phyloP scores from a whole-genome alignment of 2,113 vertebrate species.

The Thryonomys swinderianus region DNA sequence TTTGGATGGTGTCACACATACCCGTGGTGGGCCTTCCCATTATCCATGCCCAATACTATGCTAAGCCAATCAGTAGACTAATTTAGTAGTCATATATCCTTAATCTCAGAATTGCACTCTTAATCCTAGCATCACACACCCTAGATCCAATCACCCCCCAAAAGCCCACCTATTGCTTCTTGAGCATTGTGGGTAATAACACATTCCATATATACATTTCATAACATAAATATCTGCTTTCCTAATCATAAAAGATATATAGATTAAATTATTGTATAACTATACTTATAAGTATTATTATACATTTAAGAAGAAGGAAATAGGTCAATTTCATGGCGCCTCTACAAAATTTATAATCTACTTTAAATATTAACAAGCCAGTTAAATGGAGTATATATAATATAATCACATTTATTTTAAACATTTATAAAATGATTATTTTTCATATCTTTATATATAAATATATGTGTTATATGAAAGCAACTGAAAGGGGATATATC shows the following conservation, averaged over 20 bases:
- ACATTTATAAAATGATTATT: not conserved
- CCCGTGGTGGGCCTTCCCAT: not conserved
- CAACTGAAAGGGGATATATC: not conserved
- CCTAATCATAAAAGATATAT: not conserved
- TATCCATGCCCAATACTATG: not conserved
- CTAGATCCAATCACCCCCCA: not conserved
- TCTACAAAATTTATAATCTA: not conserved
- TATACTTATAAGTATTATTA: not conserved
- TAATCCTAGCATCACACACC: not conserved
- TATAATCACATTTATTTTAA: constrained; percentile 7
- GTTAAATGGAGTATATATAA: not conserved
- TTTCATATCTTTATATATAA: not conserved
- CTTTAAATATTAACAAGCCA: constrained; percentile 31
- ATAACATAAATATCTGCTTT: not conserved
- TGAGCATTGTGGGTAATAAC: not conserved
- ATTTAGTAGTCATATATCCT: not conserved
- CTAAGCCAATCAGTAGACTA: not conserved
- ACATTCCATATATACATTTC: not conserved
- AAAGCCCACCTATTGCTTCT: not conserved
- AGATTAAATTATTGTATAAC: not conserved
- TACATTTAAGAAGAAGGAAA: constrained; percentile 1
- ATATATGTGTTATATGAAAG: not conserved
- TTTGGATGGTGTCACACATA: not conserved
- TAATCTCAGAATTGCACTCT: not conserved
- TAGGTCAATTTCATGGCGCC: not conserved